Evolutionary conservation across 2,888 invertebrate species (phyloP), one percentile per base, ranked within the genome.

Genomic region (Lepidocyrtoides sp.): DNA sequence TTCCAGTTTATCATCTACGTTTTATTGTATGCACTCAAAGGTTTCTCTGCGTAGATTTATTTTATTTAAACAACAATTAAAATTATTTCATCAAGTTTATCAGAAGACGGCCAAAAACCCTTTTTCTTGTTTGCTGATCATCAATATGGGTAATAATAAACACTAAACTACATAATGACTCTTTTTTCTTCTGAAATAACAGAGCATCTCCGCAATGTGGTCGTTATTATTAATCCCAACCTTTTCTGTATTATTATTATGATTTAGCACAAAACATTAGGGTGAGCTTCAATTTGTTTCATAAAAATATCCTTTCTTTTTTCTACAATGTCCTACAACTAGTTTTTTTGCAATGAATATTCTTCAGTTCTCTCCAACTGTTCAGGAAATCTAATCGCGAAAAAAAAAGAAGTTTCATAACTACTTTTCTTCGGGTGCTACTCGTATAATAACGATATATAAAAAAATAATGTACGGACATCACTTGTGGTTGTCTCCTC

Each of bases 151-250:
- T 51, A 75, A 23, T 75, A 32, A 51, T 44, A 75, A 63, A 44
- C 63, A 83, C 79, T 29, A 85, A 51, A 23, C 48, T 54, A 57
- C 54, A 36, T 85, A 85, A 85, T 85, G 57, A 75, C 85, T 75
- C 54, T 85, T 57, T 85, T 85, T 84, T 72, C 57, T 54, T 26
- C n/a, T 84, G n/a, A 79, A 79, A 79, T 79, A 57, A 79, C 29
- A 79, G 54, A 14, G 36, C 57, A 57, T n/a, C n/a, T n/a, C 26
- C 23, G 17, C 32, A 10, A 57, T 17, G 7, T 12, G 36, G 79
- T 79, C 54, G 57, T 79, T 79, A 79, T 79, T 29, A 57, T 79
- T 36, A 79, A 57, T 54, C 48, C 26, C 20, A 48, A 26, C 26
- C 26, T 51, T 75, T 26, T n/a, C 75, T 2, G n/a, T 66, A 17